Base-by-base conservation (phyloP, 2,797 vertebrate genomes). In the Pseudotriccus pelzelni region DNA sequence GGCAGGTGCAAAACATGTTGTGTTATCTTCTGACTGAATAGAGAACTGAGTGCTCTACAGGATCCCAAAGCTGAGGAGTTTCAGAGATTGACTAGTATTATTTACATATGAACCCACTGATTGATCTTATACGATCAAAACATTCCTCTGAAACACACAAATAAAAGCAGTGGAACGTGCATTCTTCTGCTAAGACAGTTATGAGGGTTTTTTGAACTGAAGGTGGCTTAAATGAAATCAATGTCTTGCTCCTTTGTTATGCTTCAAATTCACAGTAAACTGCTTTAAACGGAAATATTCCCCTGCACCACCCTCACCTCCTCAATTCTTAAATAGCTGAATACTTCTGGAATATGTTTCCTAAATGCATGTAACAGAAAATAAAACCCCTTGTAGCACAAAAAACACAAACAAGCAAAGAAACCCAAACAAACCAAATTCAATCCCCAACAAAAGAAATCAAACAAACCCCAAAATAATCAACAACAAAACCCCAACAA, bases 291-390 rank as follows among this genome's bases (percentile, higher is more conserved):
- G 41, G 12, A 67, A 77, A 63, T 27, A 47, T 7, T 59, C 6
- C 14, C 6, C 11, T 69, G 8, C 8, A 28, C 1, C 1, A 14
- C 18, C 2, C 4, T 1, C 37, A 69, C 16, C 12, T 41, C 5
- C 24, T 62, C 9, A 10, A 7, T 67, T 76, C 37, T 53, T 63
- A 74, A 56, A 52, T 43, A 7, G 16, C 8, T 46, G 43, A 56
- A 53, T 37, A 49, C 11, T 82, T 87, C 20, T 32, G 6, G 41
- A 86, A 53, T 56, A 87, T 59, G 18, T 69, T 87, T 83, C 27
- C 17, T 32, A 76, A 91, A 55, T 44, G 55, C 2, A 34, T 3
- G 3, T 10, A 68, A 25, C 4, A 68, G 32, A 80, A 92, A 67
- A 55, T 23, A 74, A 90, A 69, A 2, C 2, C 4, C 3, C 28